Evolutionary conservation across 2,113 vertebrate genomes (phyloP), one percentile per base, ranked within the genome.

Genomic region (Platysteira castanea): DNA sequence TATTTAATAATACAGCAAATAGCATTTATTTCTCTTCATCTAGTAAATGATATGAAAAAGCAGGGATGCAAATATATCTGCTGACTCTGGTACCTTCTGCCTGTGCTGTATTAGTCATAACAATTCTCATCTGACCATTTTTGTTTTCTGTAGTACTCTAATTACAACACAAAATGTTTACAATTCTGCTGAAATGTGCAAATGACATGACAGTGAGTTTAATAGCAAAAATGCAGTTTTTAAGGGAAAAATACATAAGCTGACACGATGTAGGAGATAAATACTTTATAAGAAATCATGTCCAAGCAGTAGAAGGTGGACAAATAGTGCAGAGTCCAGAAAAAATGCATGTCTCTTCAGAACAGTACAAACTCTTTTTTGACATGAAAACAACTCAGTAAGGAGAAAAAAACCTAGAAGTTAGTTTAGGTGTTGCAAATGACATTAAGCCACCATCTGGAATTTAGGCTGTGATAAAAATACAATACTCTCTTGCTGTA

Each of bases 401-500:
- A 85, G 49, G 41, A 95, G 24, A 56, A 46, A 91, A 96, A 95
- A 84, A 16, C 69, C 18, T 76, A 73, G 68, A 96, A 97, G 46
- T 95, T 64, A 96, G 96, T 97, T 95, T 95, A 96, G 74, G 60
- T 93, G 76, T 95, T 97, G 94, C 64, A 97, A 97, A 97, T 97
- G 74, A 97, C 97, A 97, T 97, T 97, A 96, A 97, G 80, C 42
- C 94, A 89, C 35, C 47, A 1, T 84, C 93, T 92, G 93, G 75
- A 78, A 77, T 89, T 92, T 81, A 91, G 79, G 57, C 65, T 60
- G 41, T 68, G 69, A 39, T 56, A 92, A 96, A 97, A 84, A 84
- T 54, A 30, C 41, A 84, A 50, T 37, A 44, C 47, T 86, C 76
- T 88, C n/a, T n/a, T 91, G 26, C 41, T 54, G 39, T 82, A 73